Evolutionary conservation across 1,140 invertebrate species (phyloP).

Genomic region (Drosophila truncata): DNA sequence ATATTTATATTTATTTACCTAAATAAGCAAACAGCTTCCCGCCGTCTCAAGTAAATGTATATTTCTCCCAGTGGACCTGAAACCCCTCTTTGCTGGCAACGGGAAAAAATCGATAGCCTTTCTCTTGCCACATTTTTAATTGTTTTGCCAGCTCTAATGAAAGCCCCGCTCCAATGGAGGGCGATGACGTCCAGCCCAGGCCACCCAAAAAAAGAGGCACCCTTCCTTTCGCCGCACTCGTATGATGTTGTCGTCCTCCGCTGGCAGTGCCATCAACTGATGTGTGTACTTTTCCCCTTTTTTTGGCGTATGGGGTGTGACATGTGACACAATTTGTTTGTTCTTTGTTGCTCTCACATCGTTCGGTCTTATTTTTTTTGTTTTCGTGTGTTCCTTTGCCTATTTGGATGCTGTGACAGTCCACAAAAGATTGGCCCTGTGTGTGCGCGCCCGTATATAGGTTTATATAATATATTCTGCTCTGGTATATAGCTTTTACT

Average conservation of each 20-base stretch:
- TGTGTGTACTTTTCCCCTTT: slow-evolving; percentile 51
- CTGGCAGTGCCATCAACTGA: slow-evolving; percentile 48
- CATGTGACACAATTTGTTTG: slow-evolving; percentile 64
- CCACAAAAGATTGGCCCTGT: slow-evolving; percentile 30
- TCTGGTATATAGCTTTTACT: slow-evolving; percentile 22
- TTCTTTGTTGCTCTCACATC: slow-evolving; percentile 49
- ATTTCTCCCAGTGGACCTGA: slow-evolving; percentile 12
- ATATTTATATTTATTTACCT: slow-evolving; percentile 9
- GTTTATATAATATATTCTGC: slow-evolving; percentile 5
- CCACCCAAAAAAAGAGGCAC: slow-evolving; percentile 8
- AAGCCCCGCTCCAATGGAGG: slow-evolving; percentile 46
- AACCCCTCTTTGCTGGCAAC: slow-evolving; percentile 21
- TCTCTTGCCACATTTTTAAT: slow-evolving; percentile 57
- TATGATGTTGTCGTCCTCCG: slow-evolving; percentile 35
- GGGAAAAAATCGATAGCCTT: slow-evolving; percentile 45
- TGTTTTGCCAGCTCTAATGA: slow-evolving; percentile 53
- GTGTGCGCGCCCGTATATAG: background rate
- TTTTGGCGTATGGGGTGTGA: slow-evolving; percentile 56
- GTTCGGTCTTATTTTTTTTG: slow-evolving; percentile 15
- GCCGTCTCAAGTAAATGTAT: background rate
- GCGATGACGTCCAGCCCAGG: slow-evolving; percentile 44
- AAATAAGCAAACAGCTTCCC: background rate
- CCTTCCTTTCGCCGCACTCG: slow-evolving; percentile 1
- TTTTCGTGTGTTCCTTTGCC: slow-evolving; percentile 42
- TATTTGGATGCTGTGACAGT: slow-evolving; percentile 56